Conservation (phyloP, 1,140 invertebrate species). For the Aleiodes sp. region DNA sequence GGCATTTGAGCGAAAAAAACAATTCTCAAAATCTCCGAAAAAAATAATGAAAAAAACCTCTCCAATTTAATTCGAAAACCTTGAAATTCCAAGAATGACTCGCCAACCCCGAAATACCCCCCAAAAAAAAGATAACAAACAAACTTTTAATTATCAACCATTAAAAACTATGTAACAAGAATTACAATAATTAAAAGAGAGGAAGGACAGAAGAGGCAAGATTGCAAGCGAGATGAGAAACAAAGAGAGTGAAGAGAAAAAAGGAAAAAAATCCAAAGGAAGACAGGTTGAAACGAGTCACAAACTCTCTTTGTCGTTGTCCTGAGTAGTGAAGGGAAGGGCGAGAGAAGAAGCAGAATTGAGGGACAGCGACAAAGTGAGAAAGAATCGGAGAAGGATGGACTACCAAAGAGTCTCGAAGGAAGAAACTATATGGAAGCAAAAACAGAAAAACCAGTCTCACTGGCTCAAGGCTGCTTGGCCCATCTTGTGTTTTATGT, state of each 20-base stretch:
- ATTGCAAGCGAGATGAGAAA: slow-evolving; percentile 40
- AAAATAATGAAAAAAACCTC: too few relatives aligned
- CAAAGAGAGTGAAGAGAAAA: slow-evolving; percentile 41
- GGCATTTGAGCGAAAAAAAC: too few relatives aligned
- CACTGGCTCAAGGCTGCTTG: slow-evolving; percentile 65
- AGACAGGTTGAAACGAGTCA: slow-evolving; percentile 30
- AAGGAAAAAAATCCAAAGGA: slow-evolving; percentile 34
- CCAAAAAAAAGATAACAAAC: slow-evolving; percentile 18
- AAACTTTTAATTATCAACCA: background rate
- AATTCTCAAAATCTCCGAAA: too few relatives aligned
- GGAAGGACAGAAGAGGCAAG: slow-evolving; percentile 37
- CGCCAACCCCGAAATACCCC: background rate
- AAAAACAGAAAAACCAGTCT: slow-evolving; percentile 68
- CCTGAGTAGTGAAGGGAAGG: slow-evolving; percentile 10
- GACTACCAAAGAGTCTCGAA: slow-evolving; percentile 59
- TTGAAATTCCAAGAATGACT: too few relatives aligned
- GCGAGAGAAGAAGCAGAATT: too few relatives aligned
- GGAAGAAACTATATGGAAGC: slow-evolving; percentile 63
- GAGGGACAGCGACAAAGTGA: slow-evolving; percentile 32
- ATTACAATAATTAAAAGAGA: slow-evolving; percentile 41
- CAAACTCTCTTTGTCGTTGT: background rate
- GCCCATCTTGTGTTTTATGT: too few relatives aligned
- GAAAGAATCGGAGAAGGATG: slow-evolving; percentile 57
- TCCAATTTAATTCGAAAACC: too few relatives aligned
- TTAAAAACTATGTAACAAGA: background rate